Percentiles rank a stretch among this genome's conserved stretches.
These are phyloP conservation scores for Drosophila paucipuncta DNA, from an alignment of 2,888 invertebrate species.

Conservation along the genomic window DNA sequence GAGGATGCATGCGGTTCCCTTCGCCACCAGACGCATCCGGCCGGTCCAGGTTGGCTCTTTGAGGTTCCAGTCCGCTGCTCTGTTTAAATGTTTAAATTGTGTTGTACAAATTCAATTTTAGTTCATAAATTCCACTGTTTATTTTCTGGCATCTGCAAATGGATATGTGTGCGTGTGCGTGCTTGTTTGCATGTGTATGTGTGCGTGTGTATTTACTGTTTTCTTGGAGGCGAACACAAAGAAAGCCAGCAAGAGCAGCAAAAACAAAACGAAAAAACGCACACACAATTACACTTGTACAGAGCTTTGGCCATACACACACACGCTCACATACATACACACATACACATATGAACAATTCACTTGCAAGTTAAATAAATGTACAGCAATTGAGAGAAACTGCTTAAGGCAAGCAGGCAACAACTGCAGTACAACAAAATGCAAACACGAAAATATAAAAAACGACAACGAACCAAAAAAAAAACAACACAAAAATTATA, in stretches of 20 bases:
- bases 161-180: background rate
- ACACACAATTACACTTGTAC: conserved; percentile 42
- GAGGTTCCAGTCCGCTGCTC: conserved; percentile 99
- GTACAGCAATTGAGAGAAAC: conserved; percentile 50
- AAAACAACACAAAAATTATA: conserved; percentile 57
- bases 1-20: conserved; percentile 94
- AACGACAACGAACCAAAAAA: conserved; percentile 19
- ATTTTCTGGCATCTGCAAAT: conserved; percentile 3
- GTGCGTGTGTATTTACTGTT: conserved; percentile 18
- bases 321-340: conserved; percentile 3
- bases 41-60: conserved; percentile 99
- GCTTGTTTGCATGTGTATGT: background rate
- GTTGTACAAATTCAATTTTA: background rate
- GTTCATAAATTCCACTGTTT: conserved; percentile 22
- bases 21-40: conserved; percentile 95
- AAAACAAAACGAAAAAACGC: conserved; percentile 42
- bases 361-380: conserved; percentile 37
- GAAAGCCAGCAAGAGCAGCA: conserved; percentile 47
- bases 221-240: conserved; percentile 43
- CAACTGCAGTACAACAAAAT: conserved; percentile 34
- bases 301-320: conserved; percentile 9
- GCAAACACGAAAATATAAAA: conserved; percentile 17
- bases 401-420: conserved; percentile 42
- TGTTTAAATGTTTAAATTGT: conserved; percentile 83
- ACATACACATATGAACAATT: conserved; percentile 6